Percentiles rank a stretch among this genome's conserved stretches.
Conservation (phyloP, 2,797 vertebrate genomes). For the Pantherophis alleghaniensis region DNA sequence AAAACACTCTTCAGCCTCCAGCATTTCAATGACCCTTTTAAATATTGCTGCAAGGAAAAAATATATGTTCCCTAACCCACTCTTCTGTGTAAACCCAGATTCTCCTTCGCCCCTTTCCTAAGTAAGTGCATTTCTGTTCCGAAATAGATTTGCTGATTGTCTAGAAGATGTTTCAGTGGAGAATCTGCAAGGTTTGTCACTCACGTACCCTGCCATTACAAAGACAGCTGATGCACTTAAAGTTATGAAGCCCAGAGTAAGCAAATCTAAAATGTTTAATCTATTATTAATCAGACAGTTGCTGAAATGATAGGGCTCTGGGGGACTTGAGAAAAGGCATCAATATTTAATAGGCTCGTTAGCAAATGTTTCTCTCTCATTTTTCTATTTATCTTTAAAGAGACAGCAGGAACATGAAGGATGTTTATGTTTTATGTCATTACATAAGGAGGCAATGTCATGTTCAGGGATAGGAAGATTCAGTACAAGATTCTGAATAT, state of each 20-base stretch:
- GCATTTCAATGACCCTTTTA: conserved; percentile 39
- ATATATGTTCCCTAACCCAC: conserved; percentile 45
- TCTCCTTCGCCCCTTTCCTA: conserved; percentile 20
- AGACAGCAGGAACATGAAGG: conserved; percentile 52
- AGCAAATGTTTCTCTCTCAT: conserved; percentile 61
- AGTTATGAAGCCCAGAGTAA: conserved; percentile 72
- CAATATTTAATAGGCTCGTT: conserved; percentile 78
- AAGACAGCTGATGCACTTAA: conserved; percentile 64
- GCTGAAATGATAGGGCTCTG: conserved; percentile 74
- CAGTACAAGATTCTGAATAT: conserved; percentile 52
- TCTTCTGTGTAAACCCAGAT: conserved; percentile 21
- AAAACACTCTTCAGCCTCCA: neutral
- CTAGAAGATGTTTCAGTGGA: conserved; percentile 32
- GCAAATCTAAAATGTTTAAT: conserved; percentile 79
- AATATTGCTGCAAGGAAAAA: conserved; percentile 36
- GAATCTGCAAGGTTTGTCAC: conserved; percentile 42
- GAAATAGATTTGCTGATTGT: conserved; percentile 50
- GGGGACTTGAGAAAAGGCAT: conserved; percentile 67
- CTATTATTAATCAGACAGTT: conserved; percentile 80
- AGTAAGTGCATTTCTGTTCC: conserved; percentile 49
- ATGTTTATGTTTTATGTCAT: conserved; percentile 63
- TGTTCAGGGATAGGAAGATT: conserved; percentile 58
- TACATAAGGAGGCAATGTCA: conserved; percentile 57
- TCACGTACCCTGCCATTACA: conserved; percentile 56
- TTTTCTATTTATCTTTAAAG: conserved; percentile 43